Evolutionary conservation across 1,140 invertebrate genomes (phyloP), one percentile per base, ranked within the genome.

Genomic region (Philotrypesis tridentata): DNA sequence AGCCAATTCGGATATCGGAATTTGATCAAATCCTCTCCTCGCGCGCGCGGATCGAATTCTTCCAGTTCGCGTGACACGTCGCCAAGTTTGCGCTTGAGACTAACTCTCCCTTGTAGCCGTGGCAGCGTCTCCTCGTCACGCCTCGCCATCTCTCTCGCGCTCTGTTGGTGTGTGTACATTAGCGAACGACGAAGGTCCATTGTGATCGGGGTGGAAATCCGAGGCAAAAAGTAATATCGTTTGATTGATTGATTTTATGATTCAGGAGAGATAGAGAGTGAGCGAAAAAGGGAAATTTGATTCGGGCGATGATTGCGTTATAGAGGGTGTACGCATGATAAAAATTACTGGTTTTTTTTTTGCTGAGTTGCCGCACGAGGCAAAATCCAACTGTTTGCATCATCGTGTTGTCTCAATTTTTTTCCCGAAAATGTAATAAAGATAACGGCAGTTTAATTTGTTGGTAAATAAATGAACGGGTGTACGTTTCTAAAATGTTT

Each of bases 241-340:
- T 33, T 80, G 79, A 81, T 81, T 70, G 79, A 81, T 81, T 75
- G 79, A 75, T 80, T 80, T 75, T 81, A 68, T 81, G 79, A 81
- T 75, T 75, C 63, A 70, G 55, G 1, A 7, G 65, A 17, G 27
- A 70, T 8, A 21, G 12, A 25, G 33, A 37, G 33, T 5, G 1
- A 7, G 65, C 2, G 27, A 70, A 2, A 21, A 1, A 25, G n/a
- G 63, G 61, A 27, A 75, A 81, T 70, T 75, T n/a, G 61, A 75
- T 81, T 81, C 37, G 3, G 23, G 60, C 23, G 31, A 65, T 37
- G 67, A 80, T 80, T 80, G 4, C 17, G 79, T 67, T 74, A 65
- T 27, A 9, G 7, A 27, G 25, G n/a, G 61, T 65, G 61, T 61
- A 71, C 17, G 78, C 63, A 9, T 61, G 23, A 68, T 55, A 80